Percentiles rank a stretch among this genome's conserved stretches.
These are phyloP conservation scores for Euwallacea similis DNA, from an alignment of 1,140 invertebrate species.

Conservation along the genomic window DNA sequence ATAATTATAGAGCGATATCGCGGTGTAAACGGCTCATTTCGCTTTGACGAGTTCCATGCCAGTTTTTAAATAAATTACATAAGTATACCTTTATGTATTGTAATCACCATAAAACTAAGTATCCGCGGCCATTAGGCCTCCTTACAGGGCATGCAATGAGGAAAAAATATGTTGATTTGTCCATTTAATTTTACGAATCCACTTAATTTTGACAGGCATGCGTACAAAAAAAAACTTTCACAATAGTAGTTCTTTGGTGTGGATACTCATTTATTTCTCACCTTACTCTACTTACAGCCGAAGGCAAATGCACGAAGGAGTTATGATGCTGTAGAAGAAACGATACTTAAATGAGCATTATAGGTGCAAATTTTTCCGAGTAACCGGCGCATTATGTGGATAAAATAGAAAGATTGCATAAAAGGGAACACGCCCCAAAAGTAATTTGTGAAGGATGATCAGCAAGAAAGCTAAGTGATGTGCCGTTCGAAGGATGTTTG, in stretches of 20 bases:
- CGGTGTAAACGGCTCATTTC: slow-evolving; percentile 32
- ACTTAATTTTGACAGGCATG: no score
- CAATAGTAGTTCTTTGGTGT: no score
- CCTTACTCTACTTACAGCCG: no score
- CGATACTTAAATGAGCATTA: no score
- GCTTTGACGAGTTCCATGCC: slow-evolving; percentile 23
- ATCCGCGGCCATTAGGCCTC: slow-evolving; percentile 14
- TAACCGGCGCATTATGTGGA: slow-evolving; percentile 6
- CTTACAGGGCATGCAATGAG: slow-evolving; percentile 1
- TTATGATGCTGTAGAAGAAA: no score
- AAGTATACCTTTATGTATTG: slow-evolving; percentile 16
- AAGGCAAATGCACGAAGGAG: no score
- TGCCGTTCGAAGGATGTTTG: slow-evolving; percentile 20
- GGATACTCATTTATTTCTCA: no score
- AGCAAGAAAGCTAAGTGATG: slow-evolving; percentile 28
- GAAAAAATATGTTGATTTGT: slow-evolving; percentile 2
- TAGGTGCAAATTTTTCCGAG: neutral
- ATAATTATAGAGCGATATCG: slow-evolving; percentile 27
- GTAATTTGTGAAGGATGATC: slow-evolving; percentile 25
- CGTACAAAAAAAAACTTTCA: no score
- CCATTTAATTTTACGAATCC: neutral
- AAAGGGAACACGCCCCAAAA: slow-evolving; percentile 12
- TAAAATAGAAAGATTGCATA: slow-evolving; percentile 8
- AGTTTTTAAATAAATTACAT: slow-evolving; percentile 26
- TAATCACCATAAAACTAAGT: slow-evolving; percentile 18